Conservation (phyloP, 1,140 invertebrate species). For the Tenebrio molitor region DNA sequence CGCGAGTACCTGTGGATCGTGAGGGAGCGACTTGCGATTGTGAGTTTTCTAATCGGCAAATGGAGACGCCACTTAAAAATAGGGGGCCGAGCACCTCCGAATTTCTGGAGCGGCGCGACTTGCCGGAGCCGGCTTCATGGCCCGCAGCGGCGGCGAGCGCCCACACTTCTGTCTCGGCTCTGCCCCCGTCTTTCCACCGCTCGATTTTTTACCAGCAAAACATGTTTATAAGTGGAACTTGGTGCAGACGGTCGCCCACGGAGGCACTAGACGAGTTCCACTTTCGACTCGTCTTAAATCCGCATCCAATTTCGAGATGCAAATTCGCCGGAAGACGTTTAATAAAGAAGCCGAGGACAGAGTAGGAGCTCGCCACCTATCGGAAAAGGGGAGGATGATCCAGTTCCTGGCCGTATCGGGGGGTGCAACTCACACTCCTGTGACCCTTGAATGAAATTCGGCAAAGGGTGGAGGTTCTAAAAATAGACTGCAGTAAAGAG, state of each 20-base stretch:
- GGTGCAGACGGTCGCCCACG: no score
- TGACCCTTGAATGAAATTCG: slow-evolving; percentile 49
- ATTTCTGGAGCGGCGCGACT: slow-evolving; percentile 17
- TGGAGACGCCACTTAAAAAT: not conserved
- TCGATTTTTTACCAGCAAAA: no score
- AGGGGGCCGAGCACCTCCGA: slow-evolving; percentile 8
- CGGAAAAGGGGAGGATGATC: slow-evolving; percentile 11
- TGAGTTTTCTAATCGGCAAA: not conserved
- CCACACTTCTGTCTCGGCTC: slow-evolving; percentile 19
- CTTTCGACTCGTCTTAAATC: no score
- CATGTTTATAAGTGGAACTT: no score
- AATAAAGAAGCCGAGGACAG: not conserved
- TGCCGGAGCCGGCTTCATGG: slow-evolving; percentile 25
- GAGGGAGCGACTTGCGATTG: not conserved
- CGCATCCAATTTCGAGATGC: no score
- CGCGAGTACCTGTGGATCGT: slow-evolving; percentile 25
- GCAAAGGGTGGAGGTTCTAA: slow-evolving; percentile 44
- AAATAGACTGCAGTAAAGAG: slow-evolving; percentile 43
- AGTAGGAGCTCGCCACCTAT: slow-evolving; percentile 2
- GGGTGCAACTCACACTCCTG: slow-evolving; percentile 28
- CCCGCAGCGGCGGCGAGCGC: slow-evolving; percentile 25
- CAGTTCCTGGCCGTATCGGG: slow-evolving; percentile 22
- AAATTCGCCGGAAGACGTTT: not conserved
- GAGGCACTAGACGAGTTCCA: no score
- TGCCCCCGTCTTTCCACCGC: no score